Percentiles rank a stretch among this genome's conserved stretches.
These are phyloP conservation scores for Boloria euphrosyne DNA, from an alignment of 2,888 invertebrate species.

Conservation along the genomic window DNA sequence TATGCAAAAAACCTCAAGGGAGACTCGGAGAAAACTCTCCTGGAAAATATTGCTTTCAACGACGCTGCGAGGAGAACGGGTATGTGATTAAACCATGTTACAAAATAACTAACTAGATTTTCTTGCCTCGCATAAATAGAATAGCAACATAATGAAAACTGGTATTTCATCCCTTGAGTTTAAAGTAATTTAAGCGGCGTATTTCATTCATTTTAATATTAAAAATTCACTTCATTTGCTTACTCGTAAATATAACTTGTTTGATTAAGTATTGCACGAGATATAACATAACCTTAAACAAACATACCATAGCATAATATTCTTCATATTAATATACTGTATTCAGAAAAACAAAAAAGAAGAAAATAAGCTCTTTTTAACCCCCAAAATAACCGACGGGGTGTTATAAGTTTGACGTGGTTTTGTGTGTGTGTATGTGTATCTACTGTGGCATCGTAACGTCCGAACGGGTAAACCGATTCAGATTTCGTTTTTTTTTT, in stretches of 20 bases:
- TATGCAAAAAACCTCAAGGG: constrained; percentile 94
- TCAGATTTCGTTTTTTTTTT: too few species aligned
- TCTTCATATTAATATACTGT: too few species aligned
- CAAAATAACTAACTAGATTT: background rate
- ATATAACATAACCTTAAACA: background rate
- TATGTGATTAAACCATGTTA: constrained; percentile 57
- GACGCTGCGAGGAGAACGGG: constrained; percentile 93
- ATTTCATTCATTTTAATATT: background rate
- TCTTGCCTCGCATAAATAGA: constrained; percentile 8
- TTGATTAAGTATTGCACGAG: too few species aligned
- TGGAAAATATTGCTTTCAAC: constrained; percentile 93
- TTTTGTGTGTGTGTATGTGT: too few species aligned
- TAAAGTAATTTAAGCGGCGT: background rate
- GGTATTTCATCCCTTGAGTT: background rate
- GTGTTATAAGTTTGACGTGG: too few species aligned
- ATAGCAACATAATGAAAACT: constrained; percentile 5
- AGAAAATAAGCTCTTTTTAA: too few species aligned
- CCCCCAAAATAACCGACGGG: too few species aligned
- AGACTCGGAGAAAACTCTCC: constrained; percentile 89
- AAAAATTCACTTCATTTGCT: background rate
- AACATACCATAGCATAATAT: too few species aligned
- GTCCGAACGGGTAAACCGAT: too few species aligned
- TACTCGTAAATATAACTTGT: too few species aligned
- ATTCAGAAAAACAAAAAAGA: too few species aligned
- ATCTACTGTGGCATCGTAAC: too few species aligned